These are phyloP conservation scores for Chelonoidis abingdonii DNA, from an alignment of 2,113 vertebrate genomes.

Conservation along the genomic window DNA sequence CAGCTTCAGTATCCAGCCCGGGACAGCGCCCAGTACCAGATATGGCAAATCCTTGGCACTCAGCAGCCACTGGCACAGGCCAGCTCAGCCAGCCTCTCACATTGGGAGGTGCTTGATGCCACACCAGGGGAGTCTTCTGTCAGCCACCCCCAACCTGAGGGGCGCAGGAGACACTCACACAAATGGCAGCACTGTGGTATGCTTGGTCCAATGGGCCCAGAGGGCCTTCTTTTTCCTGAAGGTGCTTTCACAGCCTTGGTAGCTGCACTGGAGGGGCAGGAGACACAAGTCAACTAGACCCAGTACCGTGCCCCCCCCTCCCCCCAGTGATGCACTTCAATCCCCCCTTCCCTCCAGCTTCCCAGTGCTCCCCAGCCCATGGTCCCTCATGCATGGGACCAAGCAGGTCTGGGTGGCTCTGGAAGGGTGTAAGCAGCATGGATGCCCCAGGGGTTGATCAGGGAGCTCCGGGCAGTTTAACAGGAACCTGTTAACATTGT, in stretches of 20 bases:
- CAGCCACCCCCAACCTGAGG: neutral
- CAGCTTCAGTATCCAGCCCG: no score
- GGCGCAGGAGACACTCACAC: slow-evolving; percentile 58
- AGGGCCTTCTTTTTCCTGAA: slow-evolving; percentile 79
- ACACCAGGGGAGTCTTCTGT: no score
- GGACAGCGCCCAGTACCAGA: no score
- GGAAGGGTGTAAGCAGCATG: neutral
- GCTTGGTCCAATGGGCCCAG: slow-evolving; percentile 73
- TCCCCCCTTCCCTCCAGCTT: neutral
- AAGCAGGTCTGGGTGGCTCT: neutral
- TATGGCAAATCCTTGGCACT: neutral
- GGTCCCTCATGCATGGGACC: rapidly evolving
- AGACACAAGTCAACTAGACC: neutral
- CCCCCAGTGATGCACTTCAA: no score
- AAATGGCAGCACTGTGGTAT: slow-evolving; percentile 55
- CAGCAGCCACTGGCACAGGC: no score
- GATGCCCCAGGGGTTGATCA: neutral
- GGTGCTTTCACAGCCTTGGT: slow-evolving; percentile 61
- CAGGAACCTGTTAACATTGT: neutral
- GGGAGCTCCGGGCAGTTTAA: neutral
- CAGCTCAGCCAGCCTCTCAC: no score
- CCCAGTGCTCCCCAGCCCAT: no score
- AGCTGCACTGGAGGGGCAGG: neutral
- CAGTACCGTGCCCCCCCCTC: no score
- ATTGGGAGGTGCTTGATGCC: no score